phyloP scores from a whole-genome alignment of 2,113 vertebrate species.

The Euleptes europaea region DNA sequence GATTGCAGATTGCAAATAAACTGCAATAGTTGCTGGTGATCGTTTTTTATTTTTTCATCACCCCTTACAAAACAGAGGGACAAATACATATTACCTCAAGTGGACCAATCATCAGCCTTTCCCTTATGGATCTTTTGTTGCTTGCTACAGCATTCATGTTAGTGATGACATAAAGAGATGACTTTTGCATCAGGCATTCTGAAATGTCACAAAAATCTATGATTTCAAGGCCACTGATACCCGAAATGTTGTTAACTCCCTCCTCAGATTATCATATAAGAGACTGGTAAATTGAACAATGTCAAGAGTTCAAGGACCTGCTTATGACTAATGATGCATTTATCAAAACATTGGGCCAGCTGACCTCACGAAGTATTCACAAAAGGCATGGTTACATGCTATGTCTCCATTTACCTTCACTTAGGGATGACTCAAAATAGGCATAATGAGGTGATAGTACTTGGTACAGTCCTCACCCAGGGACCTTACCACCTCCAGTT shows the following conservation, averaged over 20 bases:
- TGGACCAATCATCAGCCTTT: background rate
- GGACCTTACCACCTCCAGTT: background rate
- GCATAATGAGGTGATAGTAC: background rate
- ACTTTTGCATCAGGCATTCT: background rate
- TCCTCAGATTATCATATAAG: constrained; percentile 1
- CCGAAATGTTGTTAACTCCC: background rate
- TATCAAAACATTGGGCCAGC: constrained; percentile 7
- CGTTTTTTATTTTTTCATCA: background rate
- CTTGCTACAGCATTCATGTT: background rate
- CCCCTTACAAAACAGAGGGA: background rate
- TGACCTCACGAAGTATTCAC: background rate
- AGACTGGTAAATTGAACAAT: constrained; percentile 7
- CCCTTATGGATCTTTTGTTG: background rate
- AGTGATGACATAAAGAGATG: background rate
- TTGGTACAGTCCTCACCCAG: background rate
- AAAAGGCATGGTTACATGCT: background rate
- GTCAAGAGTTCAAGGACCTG: constrained; percentile 16
- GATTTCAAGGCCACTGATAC: background rate
- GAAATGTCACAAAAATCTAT: background rate
- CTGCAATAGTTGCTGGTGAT: background rate
- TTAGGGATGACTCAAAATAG: background rate
- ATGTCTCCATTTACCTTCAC: background rate
- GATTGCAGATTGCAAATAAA: background rate
- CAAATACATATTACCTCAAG: background rate
- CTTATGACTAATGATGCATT: constrained; percentile 16